Evolutionary conservation across 1,140 invertebrate species (phyloP).

Genomic region (Drosophila novamexicana): DNA sequence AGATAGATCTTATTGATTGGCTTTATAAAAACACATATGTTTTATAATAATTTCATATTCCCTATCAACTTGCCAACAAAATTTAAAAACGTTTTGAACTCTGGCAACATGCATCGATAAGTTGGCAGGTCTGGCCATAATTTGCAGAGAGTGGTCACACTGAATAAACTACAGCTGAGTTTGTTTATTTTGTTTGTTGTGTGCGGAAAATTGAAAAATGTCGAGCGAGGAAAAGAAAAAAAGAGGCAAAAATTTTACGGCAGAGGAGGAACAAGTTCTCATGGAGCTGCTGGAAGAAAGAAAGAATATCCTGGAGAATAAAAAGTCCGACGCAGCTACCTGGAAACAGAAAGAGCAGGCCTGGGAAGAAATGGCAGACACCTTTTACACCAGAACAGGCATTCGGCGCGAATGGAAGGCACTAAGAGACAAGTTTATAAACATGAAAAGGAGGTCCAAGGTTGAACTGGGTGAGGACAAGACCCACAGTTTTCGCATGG

Average conservation of each 20-base stretch:
- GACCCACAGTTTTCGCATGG: background rate
- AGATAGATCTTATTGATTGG: too few relatives aligned
- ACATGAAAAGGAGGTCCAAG: slow-evolving; percentile 14
- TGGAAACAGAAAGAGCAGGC: slow-evolving; percentile 35
- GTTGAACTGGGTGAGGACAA: background rate
- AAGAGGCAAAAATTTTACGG: slow-evolving; percentile 33
- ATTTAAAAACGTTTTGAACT: background rate
- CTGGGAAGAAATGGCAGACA: slow-evolving; percentile 37
- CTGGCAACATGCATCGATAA: background rate
- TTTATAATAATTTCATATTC: too few relatives aligned
- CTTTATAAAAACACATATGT: too few relatives aligned
- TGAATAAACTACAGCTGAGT: slow-evolving; percentile 12
- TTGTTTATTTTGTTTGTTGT: slow-evolving; percentile 17
- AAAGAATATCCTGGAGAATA: slow-evolving; percentile 23
- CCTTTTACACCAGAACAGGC: slow-evolving; percentile 10
- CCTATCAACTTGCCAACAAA: background rate
- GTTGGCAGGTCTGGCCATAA: slow-evolving; percentile 3
- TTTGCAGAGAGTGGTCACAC: background rate
- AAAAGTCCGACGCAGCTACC: slow-evolving; percentile 27
- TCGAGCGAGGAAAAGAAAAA: slow-evolving; percentile 30
- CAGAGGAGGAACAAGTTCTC: slow-evolving; percentile 33
- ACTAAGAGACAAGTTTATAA: slow-evolving; percentile 25
- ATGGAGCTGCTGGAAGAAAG: slow-evolving; percentile 24
- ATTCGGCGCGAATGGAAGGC: slow-evolving; percentile 26
- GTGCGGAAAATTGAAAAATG: slow-evolving; percentile 16